Base-by-base conservation (phyloP, 2,888 invertebrate genomes). In the Lasioglossum zephyrum region DNA sequence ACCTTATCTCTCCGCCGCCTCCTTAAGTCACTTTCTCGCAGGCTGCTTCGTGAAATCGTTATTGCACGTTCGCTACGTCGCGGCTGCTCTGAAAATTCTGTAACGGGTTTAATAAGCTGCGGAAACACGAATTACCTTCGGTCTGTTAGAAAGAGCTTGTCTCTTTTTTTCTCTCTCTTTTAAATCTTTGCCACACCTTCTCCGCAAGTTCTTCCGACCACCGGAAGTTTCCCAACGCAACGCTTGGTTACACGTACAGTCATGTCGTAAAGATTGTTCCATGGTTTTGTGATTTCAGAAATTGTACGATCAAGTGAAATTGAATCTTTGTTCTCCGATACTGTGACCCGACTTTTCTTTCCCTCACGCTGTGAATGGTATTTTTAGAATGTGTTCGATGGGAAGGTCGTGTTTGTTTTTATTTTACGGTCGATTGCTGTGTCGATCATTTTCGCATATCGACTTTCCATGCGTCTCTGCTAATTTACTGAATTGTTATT, bases 1-100 rank as follows among this genome's bases (percentile, higher is more conserved):
- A 93, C 91, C 92, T 93, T 94, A 94, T 94, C 94, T 90, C 88
- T 84, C 82, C 79, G 86, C 85, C 86, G 84, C 88, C 87, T 91
- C 89, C 91, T 90, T 90, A 85, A 91, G 88, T 89, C 89, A 89
- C 88, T 88, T 87, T 88, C 88, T 88, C 75, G 77, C 69, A 36
- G 84, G 57, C 39, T 13, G 84, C 31, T 47, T 70, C 72, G 82
- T 86, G 84, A 89, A 91, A 91, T 86, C 85, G 81, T 88, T 89
- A 76, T 69, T 73, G 49, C 73, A 73, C 73, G 73, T 49, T 47
- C 39, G 49, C 60, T 53, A n/a, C 22, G 8, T 36, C 39, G 60
- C 60, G 22, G 79, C 49, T 44, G 39, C 16, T 13, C 41, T 16
- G 49, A 53, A 72, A 84, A 72, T 70, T 31, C 26, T 78, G 41